phyloP scores from a whole-genome alignment of 1,140 invertebrate genomes.

The Pygmarrhopalites habei region DNA sequence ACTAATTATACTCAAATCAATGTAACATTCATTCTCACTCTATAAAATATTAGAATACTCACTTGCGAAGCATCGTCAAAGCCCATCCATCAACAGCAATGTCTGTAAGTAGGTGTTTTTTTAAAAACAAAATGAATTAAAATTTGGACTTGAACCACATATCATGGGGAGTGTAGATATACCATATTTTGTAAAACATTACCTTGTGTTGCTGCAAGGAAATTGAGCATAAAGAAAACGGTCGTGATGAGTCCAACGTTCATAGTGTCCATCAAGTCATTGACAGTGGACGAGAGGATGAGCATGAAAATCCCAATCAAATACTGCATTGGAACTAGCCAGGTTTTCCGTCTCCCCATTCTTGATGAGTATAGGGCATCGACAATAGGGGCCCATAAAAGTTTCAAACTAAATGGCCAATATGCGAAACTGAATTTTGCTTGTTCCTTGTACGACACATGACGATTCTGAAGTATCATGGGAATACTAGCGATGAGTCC shows the following conservation, averaged over 20 bases:
- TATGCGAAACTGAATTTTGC: conserved; percentile 97
- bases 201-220: conserved; percentile 96
- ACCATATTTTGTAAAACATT: too few species aligned
- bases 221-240: conserved; percentile 87
- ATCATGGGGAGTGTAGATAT: too few species aligned
- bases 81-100: conserved; percentile 99
- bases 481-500: conserved; percentile 89
- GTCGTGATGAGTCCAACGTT: conserved; percentile 32
- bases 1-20: too few species aligned
- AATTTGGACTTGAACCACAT: too few species aligned
- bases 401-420: conserved; percentile 97
- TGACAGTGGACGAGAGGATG: conserved; percentile 64
- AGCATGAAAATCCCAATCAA: conserved; percentile 77
- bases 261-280: conserved; percentile 62
- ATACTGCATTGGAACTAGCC: conserved; percentile 90
- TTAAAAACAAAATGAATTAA: too few species aligned
- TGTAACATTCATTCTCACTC: not conserved
- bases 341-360: conserved; percentile 92
- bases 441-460: conserved; percentile 75
- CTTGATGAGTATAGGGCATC: conserved; percentile 76
- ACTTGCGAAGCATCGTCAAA: conserved; percentile 93
- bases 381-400: conserved; percentile 93
- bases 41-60: conserved; percentile 26
- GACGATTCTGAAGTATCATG: conserved; percentile 85
- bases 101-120: too few species aligned